Evolutionary conservation across 2,113 vertebrate species (phyloP), one percentile per base, ranked within the genome.

Genomic region (Maccullochella peelii): DNA sequence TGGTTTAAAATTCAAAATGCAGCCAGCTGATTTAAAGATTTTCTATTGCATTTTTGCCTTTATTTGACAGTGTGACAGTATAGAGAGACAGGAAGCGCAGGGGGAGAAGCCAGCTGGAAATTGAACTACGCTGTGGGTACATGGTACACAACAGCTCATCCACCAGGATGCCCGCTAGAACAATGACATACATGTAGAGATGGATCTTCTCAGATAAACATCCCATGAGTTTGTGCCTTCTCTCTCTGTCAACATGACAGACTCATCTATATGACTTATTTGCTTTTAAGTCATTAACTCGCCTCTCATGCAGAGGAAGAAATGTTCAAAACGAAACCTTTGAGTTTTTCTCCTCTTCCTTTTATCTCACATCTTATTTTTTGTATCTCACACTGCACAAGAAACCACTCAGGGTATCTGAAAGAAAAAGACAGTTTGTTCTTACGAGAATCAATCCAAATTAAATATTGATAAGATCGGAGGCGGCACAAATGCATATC

Each of bases 401-500:
- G 23, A 72, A 57, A 52, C 0, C 6, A 49, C 33, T 55, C 7
- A 2, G 21, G 20, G 54, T 67, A 38, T 68, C 44, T 25, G 47
- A 42, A 14, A 33, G 2, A 72, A 67, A 77, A 71, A 71, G 62
- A 79, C 33, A 40, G 11, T 71, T 78, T 86, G 66, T 82, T 55
- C 52, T 25, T 23, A 38, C 57, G 62, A 79, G 69, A 63, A 79
- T 75, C 27, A 18, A 11, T 52, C 25, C 25, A 59, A 42, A 68
- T 67, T 47, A 80, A 75, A 78, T 70, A 78, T 69, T 72, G 76
- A 85, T 69, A 7, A 36, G 50, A 79, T 79, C 71, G 59, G 76
- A 69, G 30, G 54, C 6, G 15, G 57, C 38, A 40, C 2, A 70
- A 8, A 44, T 3, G 25, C 71, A 63, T 33, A 63, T 50, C 55